A percentile compares a stretch with the other conserved stretches of the same genome.
Conservation (phyloP, 2,113 vertebrate species). For the Oncorhynchus mykiss region DNA sequence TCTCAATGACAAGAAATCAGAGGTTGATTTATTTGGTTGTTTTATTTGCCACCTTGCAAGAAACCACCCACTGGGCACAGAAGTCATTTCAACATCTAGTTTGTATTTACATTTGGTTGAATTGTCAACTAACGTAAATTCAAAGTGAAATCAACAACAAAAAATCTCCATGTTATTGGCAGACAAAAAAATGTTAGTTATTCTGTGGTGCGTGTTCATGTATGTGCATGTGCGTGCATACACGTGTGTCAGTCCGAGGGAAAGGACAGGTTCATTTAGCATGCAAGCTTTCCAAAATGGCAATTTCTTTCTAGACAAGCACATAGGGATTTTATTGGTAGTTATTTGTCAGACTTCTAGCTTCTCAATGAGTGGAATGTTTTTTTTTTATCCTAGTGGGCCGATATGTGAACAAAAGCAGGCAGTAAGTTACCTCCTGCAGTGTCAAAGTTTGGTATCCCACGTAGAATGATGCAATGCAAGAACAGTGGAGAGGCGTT, state of each 20-base stretch:
- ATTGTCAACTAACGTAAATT: no score
- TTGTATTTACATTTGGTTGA: no score
- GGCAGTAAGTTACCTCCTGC: constrained; percentile 74
- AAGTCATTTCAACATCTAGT: no score
- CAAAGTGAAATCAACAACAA: no score
- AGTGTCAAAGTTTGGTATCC: constrained; percentile 84
- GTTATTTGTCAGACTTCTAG: not conserved
- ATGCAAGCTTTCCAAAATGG: not conserved
- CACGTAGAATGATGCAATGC: constrained; percentile 88
- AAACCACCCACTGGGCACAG: no score
- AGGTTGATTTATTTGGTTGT: no score
- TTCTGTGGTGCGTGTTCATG: constrained; percentile 37
- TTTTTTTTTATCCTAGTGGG: not conserved
- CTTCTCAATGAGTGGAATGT: not conserved
- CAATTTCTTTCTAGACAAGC: not conserved
- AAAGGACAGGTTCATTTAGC: not conserved
- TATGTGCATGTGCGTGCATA: constrained; percentile 29
- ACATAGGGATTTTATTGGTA: not conserved
- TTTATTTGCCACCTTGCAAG: no score
- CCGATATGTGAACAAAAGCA: not conserved
- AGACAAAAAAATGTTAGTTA: not conserved
- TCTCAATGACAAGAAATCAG: no score
- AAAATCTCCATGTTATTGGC: no score
- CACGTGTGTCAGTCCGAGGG: constrained; percentile 15
- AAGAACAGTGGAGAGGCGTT: constrained; percentile 87